These are phyloP conservation scores for Phoenoteleia sp. DNA, from an alignment of 2,888 invertebrate genomes.

Conservation along the genomic window DNA sequence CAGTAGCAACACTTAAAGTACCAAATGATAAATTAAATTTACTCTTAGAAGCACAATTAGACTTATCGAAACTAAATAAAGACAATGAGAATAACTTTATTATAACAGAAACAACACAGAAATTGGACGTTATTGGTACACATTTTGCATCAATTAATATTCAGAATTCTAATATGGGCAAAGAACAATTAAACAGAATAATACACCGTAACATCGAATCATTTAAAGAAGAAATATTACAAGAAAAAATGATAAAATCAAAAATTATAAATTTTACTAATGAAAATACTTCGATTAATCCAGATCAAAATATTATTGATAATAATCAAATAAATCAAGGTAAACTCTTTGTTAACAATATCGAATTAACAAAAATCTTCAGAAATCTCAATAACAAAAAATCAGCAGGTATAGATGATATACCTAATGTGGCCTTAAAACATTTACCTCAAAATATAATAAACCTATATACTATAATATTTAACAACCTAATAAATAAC, in stretches of 20 bases:
- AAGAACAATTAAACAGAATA: too few species aligned
- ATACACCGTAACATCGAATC: too few species aligned
- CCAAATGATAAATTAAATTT: background rate
- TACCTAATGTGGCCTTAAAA: slow-evolving; percentile 40
- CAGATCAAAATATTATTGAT: too few species aligned
- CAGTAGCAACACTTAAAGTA: background rate
- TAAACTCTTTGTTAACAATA: too few species aligned
- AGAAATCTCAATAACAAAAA: slow-evolving; percentile 12
- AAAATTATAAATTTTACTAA: too few species aligned
- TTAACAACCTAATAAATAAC: slow-evolving; percentile 65
- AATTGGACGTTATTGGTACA: background rate
- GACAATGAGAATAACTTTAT: background rate
- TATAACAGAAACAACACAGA: background rate
- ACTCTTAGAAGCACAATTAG: background rate
- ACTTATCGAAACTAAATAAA: background rate
- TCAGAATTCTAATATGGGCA: too few species aligned
- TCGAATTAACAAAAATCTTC: too few species aligned
- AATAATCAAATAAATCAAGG: too few species aligned
- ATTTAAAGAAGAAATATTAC: too few species aligned
- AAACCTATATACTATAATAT: slow-evolving; percentile 24
- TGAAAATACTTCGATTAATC: too few species aligned
- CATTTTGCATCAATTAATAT: too few species aligned
- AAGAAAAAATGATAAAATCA: too few species aligned
- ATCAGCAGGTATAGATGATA: slow-evolving; percentile 40
- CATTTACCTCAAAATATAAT: slow-evolving; percentile 5